Evolutionary conservation across 2,888 invertebrate species (phyloP).

Genomic region (Caprella mutica): DNA sequence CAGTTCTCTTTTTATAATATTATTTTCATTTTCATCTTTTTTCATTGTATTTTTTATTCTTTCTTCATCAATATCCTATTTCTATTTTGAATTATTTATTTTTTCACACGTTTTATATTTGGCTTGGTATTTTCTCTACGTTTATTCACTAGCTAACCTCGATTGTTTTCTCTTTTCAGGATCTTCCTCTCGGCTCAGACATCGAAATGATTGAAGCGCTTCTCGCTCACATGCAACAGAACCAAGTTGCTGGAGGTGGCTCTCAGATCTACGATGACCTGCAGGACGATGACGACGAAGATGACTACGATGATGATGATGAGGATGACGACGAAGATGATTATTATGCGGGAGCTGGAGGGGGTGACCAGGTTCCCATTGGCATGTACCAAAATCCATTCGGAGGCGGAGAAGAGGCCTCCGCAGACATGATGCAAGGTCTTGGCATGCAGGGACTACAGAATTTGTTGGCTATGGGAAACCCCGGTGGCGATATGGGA

Average conservation of each 20-base stretch:
- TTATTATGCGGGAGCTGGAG: slow-evolving; percentile 7
- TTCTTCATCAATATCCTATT: too few species aligned
- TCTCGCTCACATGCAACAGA: slow-evolving; percentile 31
- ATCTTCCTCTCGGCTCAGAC: slow-evolving; percentile 18
- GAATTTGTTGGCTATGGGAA: slow-evolving; percentile 24
- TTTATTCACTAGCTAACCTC: too few species aligned
- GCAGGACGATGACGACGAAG: slow-evolving; percentile 19
- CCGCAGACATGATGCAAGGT: slow-evolving; percentile 24
- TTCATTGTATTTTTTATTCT: too few species aligned
- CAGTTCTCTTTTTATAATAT: too few species aligned
- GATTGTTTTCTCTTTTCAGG: slow-evolving; percentile 15
- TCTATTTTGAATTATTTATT: too few species aligned
- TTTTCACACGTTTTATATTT: too few species aligned
- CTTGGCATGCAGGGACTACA: slow-evolving; percentile 21
- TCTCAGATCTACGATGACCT: slow-evolving; percentile 15
- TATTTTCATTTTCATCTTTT: too few species aligned
- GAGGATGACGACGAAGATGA: slow-evolving; percentile 20
- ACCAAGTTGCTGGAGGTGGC: slow-evolving; percentile 8
- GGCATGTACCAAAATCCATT: slow-evolving; percentile 12
- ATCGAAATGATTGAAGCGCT: slow-evolving; percentile 31
- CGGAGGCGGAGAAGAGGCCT: slow-evolving; percentile 18
- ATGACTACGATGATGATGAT: slow-evolving; percentile 15
- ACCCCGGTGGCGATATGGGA: slow-evolving; percentile 17
- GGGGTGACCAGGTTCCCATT: slow-evolving; percentile 2
- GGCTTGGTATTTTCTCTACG: too few species aligned